Evolutionary conservation across 2,888 invertebrate species (phyloP), one percentile per base, ranked within the genome.

Genomic region (Trisateles emortualis): DNA sequence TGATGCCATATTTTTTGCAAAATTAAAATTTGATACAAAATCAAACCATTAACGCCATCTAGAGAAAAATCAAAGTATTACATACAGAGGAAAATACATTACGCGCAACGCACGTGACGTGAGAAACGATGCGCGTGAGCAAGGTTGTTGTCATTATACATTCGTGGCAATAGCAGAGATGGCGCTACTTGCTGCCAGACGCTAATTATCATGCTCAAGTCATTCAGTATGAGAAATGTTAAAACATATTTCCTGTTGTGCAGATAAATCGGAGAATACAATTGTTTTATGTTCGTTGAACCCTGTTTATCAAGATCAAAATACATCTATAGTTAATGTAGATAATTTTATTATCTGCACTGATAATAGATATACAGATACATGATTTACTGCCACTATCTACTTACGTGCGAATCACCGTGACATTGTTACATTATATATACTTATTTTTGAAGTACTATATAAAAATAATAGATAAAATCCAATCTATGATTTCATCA

Each of bases 11-110:
- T n/a, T n/a, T n/a, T n/a, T n/a, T n/a, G n/a, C n/a, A 32, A 32
- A 11, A 32, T 3, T 11, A 13, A 10, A 16, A 8, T 29, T 43
- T 9, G 17, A n/a, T 16, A 19, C 3, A 33, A 17, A 22, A 30
- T 41, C n/a, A 26, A 29, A 44, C 51, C 36, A 39, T 38, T 48
- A 55, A n/a, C 64, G 72, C 71, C 77, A 72, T 68, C 77, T 75
- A 51, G 43, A 48, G 45, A 19, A 52, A 29, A 29, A 19, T 42
- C 4, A 14, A 39, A 0, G 42, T 13, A 74, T 13, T 38, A 56
- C 40, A 8, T 0, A 56, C 40, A 8, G 0, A 55, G 46, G 4
- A 39, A 40, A 49, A 29, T 29, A 43, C 8, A 10, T 30, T 11
- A 0, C 17, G 32, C 13, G 5, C 10, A 11, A 22, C 29, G 13